Evolutionary conservation across 2,797 vertebrate species (phyloP).

Genomic region (Dromococcyx pavoninus): DNA sequence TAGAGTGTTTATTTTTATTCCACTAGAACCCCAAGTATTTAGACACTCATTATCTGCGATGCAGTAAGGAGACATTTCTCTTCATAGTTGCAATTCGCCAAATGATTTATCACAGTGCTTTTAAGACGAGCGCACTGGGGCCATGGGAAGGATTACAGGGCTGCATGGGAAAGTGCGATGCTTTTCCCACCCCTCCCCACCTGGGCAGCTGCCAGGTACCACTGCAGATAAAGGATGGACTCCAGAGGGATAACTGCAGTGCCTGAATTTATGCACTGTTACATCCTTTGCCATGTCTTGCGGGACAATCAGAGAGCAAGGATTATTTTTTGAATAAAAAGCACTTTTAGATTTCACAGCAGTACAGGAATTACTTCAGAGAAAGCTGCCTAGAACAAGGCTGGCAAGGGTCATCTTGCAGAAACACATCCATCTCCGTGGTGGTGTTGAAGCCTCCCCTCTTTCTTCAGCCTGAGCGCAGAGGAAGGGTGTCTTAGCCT

Average conservation of each 20-base stretch:
- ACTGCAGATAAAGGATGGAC: neutral
- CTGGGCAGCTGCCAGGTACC: neutral
- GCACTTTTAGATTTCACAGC: neutral
- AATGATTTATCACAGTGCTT: neutral
- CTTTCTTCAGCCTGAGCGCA: neutral
- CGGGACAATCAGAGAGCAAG: neutral
- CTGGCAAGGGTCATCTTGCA: neutral
- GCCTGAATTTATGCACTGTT: neutral
- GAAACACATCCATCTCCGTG: neutral
- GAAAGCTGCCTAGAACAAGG: neutral
- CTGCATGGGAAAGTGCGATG: fast-evolving
- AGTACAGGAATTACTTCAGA: neutral
- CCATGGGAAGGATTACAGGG: neutral
- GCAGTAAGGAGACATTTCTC: neutral
- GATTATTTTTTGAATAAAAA: neutral
- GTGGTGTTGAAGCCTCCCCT: neutral
- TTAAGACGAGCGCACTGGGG: neutral
- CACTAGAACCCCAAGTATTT: neutral
- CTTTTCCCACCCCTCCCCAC: neutral
- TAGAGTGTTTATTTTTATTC: neutral
- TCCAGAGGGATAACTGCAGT: neutral
- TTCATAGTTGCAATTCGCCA: neutral
- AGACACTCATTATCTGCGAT: neutral
- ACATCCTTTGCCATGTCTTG: neutral
- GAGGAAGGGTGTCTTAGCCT: neutral